Evolutionary conservation across 1,140 invertebrate species (phyloP).

Genomic region (Acromyrmex echinatior): DNA sequence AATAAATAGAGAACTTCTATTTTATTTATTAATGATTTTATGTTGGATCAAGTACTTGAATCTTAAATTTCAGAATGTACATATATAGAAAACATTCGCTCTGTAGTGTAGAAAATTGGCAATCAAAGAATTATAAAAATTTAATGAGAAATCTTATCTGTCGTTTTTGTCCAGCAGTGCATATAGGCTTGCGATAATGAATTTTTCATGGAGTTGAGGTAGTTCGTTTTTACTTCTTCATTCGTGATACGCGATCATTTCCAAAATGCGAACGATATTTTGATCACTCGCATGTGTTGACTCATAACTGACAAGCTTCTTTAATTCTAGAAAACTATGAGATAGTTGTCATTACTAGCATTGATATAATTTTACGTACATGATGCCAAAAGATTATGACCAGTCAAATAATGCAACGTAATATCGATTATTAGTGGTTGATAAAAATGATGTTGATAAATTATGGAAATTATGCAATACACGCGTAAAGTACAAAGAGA

Average conservation of each 20-base stretch:
- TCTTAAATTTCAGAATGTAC: not conserved
- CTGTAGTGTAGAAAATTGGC: not conserved
- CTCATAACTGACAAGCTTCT: slow-evolving; percentile 4
- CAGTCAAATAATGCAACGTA: slow-evolving; percentile 22
- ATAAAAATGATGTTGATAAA: slow-evolving; percentile 42
- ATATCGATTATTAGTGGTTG: not conserved
- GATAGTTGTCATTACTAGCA: slow-evolving; percentile 27
- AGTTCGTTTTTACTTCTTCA: slow-evolving; percentile 24
- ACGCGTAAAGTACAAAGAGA: not conserved
- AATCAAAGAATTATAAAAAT: not conserved
- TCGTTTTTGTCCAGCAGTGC: not conserved
- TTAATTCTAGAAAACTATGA: slow-evolving; percentile 27
- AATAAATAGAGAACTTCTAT: too few species aligned
- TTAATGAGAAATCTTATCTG: not conserved
- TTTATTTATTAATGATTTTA: too few species aligned
- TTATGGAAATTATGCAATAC: slow-evolving; percentile 23
- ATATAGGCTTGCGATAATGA: not conserved
- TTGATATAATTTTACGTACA: slow-evolving; percentile 32
- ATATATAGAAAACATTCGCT: not conserved
- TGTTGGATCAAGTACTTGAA: too few species aligned
- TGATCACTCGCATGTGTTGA: slow-evolving; percentile 8
- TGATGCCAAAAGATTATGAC: slow-evolving; percentile 4
- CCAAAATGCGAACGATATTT: slow-evolving; percentile 13
- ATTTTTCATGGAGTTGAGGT: slow-evolving; percentile 43
- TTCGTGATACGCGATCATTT: not conserved